Base-by-base conservation (phyloP, 2,888 invertebrate species). In the Chromoteleia sp. region DNA sequence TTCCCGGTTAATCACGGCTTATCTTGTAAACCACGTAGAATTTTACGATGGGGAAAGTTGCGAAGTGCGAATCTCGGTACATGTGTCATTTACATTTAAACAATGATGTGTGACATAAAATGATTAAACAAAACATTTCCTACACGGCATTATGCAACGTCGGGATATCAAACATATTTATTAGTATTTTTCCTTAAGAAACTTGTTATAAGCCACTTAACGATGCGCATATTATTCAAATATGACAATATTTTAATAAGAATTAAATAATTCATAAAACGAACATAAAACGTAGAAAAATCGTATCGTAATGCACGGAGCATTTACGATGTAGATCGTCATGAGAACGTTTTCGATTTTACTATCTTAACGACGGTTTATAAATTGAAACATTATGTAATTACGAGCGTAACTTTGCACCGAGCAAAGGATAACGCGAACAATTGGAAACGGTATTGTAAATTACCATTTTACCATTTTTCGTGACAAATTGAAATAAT, bases 41-140 rank as follows among this genome's bases (percentile, higher is more conserved):
- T 45, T 77, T 71, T 78, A 78, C 65, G 63, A 71, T n/a, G 65
- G 77, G 41, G 65, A 78, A 71, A 78, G 78, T 73, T 67, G 77
- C 30, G 17, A 71, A 65, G 77, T 71, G 77, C 58, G 65, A 78
- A 61, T 56, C 41, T 25, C 30, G 63, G 8, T 70, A 30, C 30
- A 19, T 36, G 65, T 58, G 75, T 78, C 58, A 70, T 65, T 65
- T 59, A 56, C 54, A 59, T 63, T 10, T 36, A 17, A 71, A 71
- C 70, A 77, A 71, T 63, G 63, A 71, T 63, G 41, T 67, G 52
- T 71, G 71, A 78, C 78, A 73, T 78, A 78, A 78, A 78, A 29
- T 43, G 50, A 78, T 71, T 73, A 52, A 68, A 65, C 71, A 41
- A 48, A 56, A 76, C 61, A 63, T 63, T 70, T 77, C 77, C 77